Evolutionary conservation across 92 coral and sea anemone genomes (phyloP).

Genomic region (Galaxea fascicularis): DNA sequence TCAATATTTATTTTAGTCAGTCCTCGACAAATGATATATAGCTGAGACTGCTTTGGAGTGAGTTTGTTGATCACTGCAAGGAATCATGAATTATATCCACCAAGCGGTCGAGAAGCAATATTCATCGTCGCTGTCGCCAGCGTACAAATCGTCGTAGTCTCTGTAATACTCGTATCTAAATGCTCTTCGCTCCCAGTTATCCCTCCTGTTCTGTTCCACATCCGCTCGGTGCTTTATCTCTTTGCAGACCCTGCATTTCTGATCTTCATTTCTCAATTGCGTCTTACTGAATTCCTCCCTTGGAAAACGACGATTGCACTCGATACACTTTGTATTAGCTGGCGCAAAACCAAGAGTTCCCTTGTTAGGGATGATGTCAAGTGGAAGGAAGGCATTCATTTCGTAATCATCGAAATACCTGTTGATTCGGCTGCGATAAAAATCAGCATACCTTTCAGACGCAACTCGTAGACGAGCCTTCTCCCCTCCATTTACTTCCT

Average conservation of each 20-base stretch:
- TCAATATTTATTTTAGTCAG: too few species aligned
- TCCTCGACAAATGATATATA: too few species aligned
- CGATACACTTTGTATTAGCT: conserved; percentile 34
- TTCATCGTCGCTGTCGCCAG: too few species aligned
- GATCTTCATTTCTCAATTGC: conserved; percentile 67
- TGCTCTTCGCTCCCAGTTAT: neutral
- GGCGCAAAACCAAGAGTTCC: conserved; percentile 62
- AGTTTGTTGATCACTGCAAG: too few species aligned
- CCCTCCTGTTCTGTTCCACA: neutral
- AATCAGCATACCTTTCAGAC: neutral
- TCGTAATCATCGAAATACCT: conserved; percentile 29
- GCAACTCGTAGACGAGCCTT: neutral
- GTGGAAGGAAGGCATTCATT: conserved; percentile 75
- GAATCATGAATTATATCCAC: too few species aligned
- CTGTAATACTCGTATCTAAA: neutral
- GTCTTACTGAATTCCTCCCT: conserved; percentile 64
- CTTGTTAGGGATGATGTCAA: conserved; percentile 78
- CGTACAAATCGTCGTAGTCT: neutral
- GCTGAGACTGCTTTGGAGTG: too few species aligned
- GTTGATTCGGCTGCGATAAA: neutral
- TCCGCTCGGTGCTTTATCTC: neutral
- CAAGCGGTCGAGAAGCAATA: too few species aligned
- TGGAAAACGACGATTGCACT: conserved; percentile 50
- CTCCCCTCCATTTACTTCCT: neutral
- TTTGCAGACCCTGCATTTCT: conserved; percentile 84